phyloP scores from a whole-genome alignment of 2,113 vertebrate genomes.

The Electrona antarctica region DNA sequence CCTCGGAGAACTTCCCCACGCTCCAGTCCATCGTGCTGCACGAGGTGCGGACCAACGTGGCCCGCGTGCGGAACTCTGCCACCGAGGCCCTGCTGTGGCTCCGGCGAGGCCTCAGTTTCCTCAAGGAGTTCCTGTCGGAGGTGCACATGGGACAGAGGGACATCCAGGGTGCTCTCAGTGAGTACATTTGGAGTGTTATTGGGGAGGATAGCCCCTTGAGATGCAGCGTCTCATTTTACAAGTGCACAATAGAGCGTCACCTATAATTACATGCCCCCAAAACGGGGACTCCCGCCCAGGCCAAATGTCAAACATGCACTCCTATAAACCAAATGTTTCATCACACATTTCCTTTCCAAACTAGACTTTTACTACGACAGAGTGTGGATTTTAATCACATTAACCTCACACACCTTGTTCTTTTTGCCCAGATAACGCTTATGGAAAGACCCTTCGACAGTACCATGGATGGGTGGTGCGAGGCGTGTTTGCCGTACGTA shows the following conservation, averaged over 20 bases:
- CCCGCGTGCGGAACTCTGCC: constrained; percentile 92
- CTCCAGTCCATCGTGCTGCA: constrained; percentile 95
- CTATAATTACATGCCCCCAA: too few relatives aligned
- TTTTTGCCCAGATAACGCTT: constrained; percentile 85
- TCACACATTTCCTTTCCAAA: too few relatives aligned
- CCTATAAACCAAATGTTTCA: too few relatives aligned
- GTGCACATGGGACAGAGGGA: constrained; percentile 88
- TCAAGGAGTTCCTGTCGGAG: constrained; percentile 93
- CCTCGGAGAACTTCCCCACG: constrained; percentile 86
- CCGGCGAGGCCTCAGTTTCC: constrained; percentile 93
- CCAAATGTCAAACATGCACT: not conserved
- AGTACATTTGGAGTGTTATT: constrained; percentile 64
- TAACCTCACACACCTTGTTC: not conserved
- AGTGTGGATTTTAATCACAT: not conserved
- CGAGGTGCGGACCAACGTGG: constrained; percentile 83
- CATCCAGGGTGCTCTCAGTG: constrained; percentile 94
- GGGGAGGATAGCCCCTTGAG: too few relatives aligned
- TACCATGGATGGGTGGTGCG: constrained; percentile 98
- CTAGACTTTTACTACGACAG: too few relatives aligned
- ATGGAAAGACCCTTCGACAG: constrained; percentile 91
- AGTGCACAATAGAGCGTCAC: too few relatives aligned
- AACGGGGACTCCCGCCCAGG: not conserved
- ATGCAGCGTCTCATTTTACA: too few relatives aligned
- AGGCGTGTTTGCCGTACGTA: constrained; percentile 94
- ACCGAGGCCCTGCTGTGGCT: constrained; percentile 97